Conservation (phyloP, 2,888 invertebrate genomes). For the Brachyopa scutellaris region DNA sequence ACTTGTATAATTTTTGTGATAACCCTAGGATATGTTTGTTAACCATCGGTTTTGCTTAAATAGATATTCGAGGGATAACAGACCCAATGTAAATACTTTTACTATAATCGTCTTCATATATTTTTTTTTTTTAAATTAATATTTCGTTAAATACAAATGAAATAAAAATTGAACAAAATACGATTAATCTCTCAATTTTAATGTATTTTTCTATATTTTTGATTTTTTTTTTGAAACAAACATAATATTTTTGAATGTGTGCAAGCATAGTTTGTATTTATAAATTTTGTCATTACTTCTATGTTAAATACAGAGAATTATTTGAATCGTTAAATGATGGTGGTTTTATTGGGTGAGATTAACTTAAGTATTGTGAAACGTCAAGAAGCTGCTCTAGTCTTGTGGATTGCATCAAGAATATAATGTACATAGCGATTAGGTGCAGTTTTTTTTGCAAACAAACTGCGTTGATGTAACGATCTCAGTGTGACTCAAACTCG, state of each 20-base stretch:
- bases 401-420: too few relatives aligned
- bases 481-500: too few relatives aligned
- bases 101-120: background rate
- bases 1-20: slow-evolving; percentile 66
- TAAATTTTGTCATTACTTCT: slow-evolving; percentile 44
- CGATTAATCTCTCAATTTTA: slow-evolving; percentile 61
- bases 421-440: too few relatives aligned
- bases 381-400: too few relatives aligned
- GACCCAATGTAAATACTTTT: slow-evolving; percentile 19
- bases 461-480: too few relatives aligned
- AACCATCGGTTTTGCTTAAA: slow-evolving; percentile 28
- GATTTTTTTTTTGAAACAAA: background rate
- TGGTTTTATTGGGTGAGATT: too few relatives aligned
- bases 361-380: too few relatives aligned
- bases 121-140: background rate
- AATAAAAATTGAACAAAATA: slow-evolving; percentile 8
- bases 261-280: slow-evolving; percentile 23
- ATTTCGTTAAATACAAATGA: background rate
- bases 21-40: slow-evolving; percentile 49
- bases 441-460: too few relatives aligned
- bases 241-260: slow-evolving; percentile 11
- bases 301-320: slow-evolving; percentile 66
- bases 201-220: slow-evolving; percentile 22
- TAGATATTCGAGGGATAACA: slow-evolving; percentile 5
- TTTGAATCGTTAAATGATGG: slow-evolving; percentile 64